Base-by-base conservation (phyloP, 2,113 vertebrate species). In the Alosa alosa region DNA sequence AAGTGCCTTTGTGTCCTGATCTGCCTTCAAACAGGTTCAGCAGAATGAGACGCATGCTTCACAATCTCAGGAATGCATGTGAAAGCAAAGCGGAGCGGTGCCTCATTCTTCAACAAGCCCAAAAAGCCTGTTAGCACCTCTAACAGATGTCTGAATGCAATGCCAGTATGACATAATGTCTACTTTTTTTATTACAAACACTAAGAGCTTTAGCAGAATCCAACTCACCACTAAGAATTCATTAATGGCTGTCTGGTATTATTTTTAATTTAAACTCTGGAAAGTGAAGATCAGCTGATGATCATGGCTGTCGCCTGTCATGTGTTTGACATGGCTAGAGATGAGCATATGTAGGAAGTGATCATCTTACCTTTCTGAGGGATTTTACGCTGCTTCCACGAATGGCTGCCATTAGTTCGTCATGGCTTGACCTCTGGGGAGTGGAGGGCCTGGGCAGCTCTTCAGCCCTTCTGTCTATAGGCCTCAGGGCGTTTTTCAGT, bases 401-500 rank as follows among this genome's bases (percentile, higher is more conserved):
- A 87, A 99, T 99, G 18, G 97, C 95, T 84, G 97, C 96, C 98
- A 99, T 99, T 57, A 99, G 96, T 87, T 96, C 96, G 86, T 98
- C 96, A 5, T 97, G 98, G 47, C 95, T 94, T 0, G 97, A 98
- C 84, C 96, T 95, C 89, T 97, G 94, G 0, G 98, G 98, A 0
- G 98, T 99, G 25, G 98, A 96, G 0, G 98, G 98, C 84, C 97
- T 94, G 87, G 97, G 98, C 64, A 88, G 89, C 41, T 97, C 97
- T 87, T 97, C 97, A 78, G 86, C 88, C 89, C 95, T 96, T 90
- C 94, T 94, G 31, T 98, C 97, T 0, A 97, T 93, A 0, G 98
- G 97, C 91, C 95, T 96, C 87, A 99, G 91, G 18, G 97, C 96
- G 89, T 96, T 96, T 94, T 98, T 99, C 44, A 98, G 96, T 93